Base-by-base conservation (phyloP, 2,888 invertebrate genomes). In the Hartigia nigra region DNA sequence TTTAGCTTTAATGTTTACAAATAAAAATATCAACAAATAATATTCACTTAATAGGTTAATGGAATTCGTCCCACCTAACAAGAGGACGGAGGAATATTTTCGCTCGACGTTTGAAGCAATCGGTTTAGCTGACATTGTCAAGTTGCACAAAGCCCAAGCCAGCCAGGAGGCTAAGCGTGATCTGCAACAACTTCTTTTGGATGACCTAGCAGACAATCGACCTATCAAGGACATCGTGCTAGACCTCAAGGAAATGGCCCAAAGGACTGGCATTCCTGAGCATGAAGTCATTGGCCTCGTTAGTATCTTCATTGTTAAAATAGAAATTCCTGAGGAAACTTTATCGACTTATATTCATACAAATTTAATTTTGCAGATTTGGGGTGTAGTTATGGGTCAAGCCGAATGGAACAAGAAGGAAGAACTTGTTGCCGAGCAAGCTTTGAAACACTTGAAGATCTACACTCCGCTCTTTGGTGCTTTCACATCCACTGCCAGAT, bases 391-490 rank as follows among this genome's bases (percentile, higher is more conserved):
- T 87, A 99, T 99, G 98, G 95, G 96, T 77, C 96, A 97, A 88
- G 97, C 97, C 81, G 98, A 99, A 92, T 99, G 98, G 99, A 99
- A 98, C 93, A 99, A 99, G 93, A 99, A 99, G 91, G 99, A 99
- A 88, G 99, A 99, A 92, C 92, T 99, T 87, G 95, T 99, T 84
- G 97, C 98, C 76, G 98, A 98, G 90, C 99, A 99, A 92, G 98
- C 98, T 77, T 95, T 97, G 77, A 96, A 97, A 92, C 97, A 97
- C 92, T 94, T 96, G 89, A 97, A 97, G 88, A 95, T 95, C 88
- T 98, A 97, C 92, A 96, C 97, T 84, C 95, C 96, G 81, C 93
- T 99, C 86, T 94, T 99, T 90, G 96, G 95, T 83, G 96, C 97
- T 39, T 98, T 98, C 89, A 96, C 97, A 86, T 95, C 95, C 90